Percentiles rank a stretch among this genome's conserved stretches.
phyloP scores from a whole-genome alignment of 2,113 vertebrate genomes.

The Melanotaenia duboulayi region DNA sequence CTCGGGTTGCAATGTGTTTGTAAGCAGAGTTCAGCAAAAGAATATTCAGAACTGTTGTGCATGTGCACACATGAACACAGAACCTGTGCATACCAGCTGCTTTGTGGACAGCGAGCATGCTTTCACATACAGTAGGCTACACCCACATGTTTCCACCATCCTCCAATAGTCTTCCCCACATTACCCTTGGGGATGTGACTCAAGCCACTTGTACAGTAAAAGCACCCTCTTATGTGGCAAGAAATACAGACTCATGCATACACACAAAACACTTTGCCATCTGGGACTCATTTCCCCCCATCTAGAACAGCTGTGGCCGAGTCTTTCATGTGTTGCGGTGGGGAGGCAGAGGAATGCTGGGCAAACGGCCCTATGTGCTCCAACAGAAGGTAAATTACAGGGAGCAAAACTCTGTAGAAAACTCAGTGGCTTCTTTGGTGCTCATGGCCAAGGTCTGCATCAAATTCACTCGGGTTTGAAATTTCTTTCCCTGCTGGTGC shows the following conservation, averaged over 20 bases:
- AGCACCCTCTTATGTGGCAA: conserved; percentile 69
- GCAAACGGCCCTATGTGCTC: conserved; percentile 48
- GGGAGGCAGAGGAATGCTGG: conserved; percentile 70
- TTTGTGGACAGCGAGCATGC: conserved; percentile 19
- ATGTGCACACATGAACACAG: conserved; percentile 19
- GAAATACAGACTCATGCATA: conserved; percentile 56
- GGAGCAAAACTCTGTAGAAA: conserved; percentile 64
- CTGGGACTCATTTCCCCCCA: conserved; percentile 71
- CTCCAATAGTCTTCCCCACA: conserved; percentile 54
- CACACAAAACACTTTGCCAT: conserved; percentile 70
- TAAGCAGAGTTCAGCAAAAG: neutral
- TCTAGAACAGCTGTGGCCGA: conserved; percentile 73
- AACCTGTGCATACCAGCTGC: conserved; percentile 42
- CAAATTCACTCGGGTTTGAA: conserved; percentile 38
- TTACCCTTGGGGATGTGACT: conserved; percentile 66
- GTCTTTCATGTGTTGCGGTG: conserved; percentile 76
- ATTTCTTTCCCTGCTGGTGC: conserved; percentile 38
- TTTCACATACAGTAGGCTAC: conserved; percentile 49
- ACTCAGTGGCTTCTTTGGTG: conserved; percentile 54
- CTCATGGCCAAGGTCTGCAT: conserved; percentile 41
- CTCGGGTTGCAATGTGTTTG: neutral
- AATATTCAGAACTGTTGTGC: neutral
- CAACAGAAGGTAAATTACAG: conserved; percentile 78
- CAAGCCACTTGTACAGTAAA: conserved; percentile 72
- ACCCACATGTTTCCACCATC: conserved; percentile 35